Evolutionary conservation across 1,140 invertebrate species (phyloP), one percentile per base, ranked within the genome.

Genomic region (Ephestia elutella): DNA sequence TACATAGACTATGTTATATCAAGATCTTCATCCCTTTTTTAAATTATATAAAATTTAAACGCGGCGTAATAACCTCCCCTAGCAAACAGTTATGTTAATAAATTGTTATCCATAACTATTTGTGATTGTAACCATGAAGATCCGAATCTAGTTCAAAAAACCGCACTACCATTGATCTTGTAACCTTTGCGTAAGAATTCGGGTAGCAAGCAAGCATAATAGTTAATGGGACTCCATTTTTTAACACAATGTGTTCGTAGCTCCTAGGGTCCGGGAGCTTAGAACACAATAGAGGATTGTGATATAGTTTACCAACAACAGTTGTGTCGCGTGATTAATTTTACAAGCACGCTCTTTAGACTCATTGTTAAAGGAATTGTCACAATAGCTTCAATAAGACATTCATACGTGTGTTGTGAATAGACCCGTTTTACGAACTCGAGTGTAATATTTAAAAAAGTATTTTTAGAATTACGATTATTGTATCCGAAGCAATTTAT

Each of bases 51-150:
- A n/a, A n/a, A n/a, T n/a, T n/a, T n/a, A n/a, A n/a, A n/a, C n/a
- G n/a, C n/a, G n/a, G n/a, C n/a, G n/a, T n/a, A n/a, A n/a, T 25
- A 25, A 25, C 2, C 2, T 25, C 7, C 2, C 2, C 21, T 3
- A 25, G 7, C 2, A 25, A 7, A 25, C 7, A 25, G 21, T 25
- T 3, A 25, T 25, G 21, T 25, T 7, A 35, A 11, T 11, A 35
- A 35, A 35, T 35, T 35, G 1, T 35, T 5, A 5, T 35, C 18
- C 28, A 60, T 53, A 55, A 51, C 49, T 19, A 49, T 49, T 49
- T 19, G 15, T 49, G 11, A 49, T 11, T 35, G 8, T 10, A 13
- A 11, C 2, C 32, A 15, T 44, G 7, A 44, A 44, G n/a, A 44
- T 15, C n/a, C 5, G n/a, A n/a, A n/a, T 15, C 5, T 44, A 44